Evolutionary conservation across 2,888 invertebrate species (phyloP), one percentile per base, ranked within the genome.

Genomic region (Norana najaformis): DNA sequence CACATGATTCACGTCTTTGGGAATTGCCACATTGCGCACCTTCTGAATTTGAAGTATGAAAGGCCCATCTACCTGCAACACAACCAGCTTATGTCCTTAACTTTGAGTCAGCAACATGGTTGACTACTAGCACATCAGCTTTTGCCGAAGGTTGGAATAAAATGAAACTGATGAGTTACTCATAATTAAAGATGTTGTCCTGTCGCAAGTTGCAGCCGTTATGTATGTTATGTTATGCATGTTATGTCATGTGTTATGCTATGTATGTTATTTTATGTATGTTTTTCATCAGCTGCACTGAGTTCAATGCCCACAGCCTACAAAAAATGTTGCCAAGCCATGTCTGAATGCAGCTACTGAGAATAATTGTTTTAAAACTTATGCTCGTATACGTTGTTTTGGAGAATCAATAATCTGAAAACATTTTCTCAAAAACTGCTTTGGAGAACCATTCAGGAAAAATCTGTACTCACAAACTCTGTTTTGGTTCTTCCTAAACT

Each of bases 21-120:
- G 98, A 47, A 98, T 97, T 23, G 98, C 96, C 88, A 98, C 96
- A 95, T 98, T 98, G 30, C 97, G 96, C 89, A 98, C 96, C 95
- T 97, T 97, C 94, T 97, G 97, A 93, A 98, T 96, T 96, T 98
- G 98, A 88, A 98, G 95, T 82, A 98, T 96, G 69, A 95, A 94
- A 88, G 95, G 95, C 0, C 95, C 95, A 89, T 94, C 93, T 92
- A 98, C 93, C 96, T 96, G 38, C 35, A 89, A 90, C 20, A 38
- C 37, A 30, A 35, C 41, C 37, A 39, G 89, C 83, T n/a, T 23
- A 88, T 4, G 35, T 85, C 35, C 35, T 85, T 37, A 35, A 85
- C 69, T 69, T n/a, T 13, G 16, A n/a, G 30, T 69, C 30, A 69
- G 30, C n/a, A n/a, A 11, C 23, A 47, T 47, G 14, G 41, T 41